A percentile compares a stretch with the other conserved stretches of the same genome.
These are phyloP conservation scores for Pycnonotus jocosus DNA, from an alignment of 2,113 vertebrate species.

Conservation along the genomic window DNA sequence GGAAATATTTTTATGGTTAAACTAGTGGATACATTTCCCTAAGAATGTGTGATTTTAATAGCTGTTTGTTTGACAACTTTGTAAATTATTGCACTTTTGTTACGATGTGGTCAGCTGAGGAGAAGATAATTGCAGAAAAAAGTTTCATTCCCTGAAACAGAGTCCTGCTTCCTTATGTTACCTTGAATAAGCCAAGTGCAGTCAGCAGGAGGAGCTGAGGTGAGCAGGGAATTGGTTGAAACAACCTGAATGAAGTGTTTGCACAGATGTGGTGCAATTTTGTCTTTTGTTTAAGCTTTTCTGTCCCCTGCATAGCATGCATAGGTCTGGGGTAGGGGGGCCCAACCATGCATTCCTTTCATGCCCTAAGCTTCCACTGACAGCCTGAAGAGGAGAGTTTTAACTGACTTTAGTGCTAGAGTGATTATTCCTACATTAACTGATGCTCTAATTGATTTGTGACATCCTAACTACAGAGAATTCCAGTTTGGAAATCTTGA, in stretches of 20 bases:
- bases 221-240: background rate
- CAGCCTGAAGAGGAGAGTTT: background rate
- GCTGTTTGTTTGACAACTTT: constrained; percentile 50
- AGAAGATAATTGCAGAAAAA: constrained; percentile 41
- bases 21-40: constrained; percentile 53
- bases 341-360: background rate
- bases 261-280: constrained; percentile 26
- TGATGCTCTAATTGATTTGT: background rate
- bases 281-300: background rate
- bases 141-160: constrained; percentile 11
- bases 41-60: constrained; percentile 44
- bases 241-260: constrained; percentile 6
- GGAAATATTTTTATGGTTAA: constrained; percentile 56
- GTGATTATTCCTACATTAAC: background rate
- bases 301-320: background rate
- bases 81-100: constrained; percentile 71
- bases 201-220: background rate
- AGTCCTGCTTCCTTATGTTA: background rate
- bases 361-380: background rate
- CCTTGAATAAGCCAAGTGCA: background rate
- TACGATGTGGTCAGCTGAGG: constrained; percentile 4
- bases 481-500: background rate
- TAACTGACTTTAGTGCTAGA: background rate
- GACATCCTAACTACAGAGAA: background rate
- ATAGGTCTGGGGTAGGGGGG: background rate